A percentile compares a stretch with the other conserved stretches of the same genome.
phyloP scores from a whole-genome alignment of 2,113 vertebrate genomes.

The Helogale parvula region DNA sequence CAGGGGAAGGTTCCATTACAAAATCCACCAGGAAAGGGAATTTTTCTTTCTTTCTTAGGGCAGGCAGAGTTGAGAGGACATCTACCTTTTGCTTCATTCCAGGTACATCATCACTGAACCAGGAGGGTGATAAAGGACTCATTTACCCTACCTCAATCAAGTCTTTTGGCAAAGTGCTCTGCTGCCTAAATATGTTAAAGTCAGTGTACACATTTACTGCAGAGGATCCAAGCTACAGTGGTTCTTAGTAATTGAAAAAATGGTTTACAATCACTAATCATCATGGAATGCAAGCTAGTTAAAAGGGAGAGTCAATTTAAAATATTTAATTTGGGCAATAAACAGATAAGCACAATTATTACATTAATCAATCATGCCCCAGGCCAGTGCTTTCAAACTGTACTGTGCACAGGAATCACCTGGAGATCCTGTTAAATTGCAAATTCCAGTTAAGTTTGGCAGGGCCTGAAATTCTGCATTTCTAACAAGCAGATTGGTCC shows the following conservation, averaged over 20 bases:
- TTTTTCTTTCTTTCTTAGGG: not conserved
- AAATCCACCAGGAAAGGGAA: not conserved
- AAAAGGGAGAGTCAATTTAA: not conserved
- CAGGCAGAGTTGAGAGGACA: not conserved
- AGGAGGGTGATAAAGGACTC: not conserved
- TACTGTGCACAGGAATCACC: not conserved
- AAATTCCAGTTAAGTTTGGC: not conserved
- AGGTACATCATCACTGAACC: not conserved
- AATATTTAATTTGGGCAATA: constrained; percentile 10
- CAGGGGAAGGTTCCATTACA: not conserved
- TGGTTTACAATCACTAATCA: not conserved
- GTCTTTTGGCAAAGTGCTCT: not conserved
- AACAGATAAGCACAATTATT: not conserved
- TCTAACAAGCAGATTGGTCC: not conserved
- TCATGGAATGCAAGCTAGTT: not conserved
- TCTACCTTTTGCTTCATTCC: not conserved
- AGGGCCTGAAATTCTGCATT: not conserved
- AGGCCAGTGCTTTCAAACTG: not conserved
- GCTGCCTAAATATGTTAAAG: not conserved
- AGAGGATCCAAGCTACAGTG: not conserved
- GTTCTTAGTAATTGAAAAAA: not conserved
- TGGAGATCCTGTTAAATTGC: not conserved
- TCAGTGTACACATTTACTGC: not conserved
- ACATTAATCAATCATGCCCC: not conserved
- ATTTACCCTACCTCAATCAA: not conserved